Base-by-base conservation (phyloP, 2,888 invertebrate species). In the Vanessa cardui region DNA sequence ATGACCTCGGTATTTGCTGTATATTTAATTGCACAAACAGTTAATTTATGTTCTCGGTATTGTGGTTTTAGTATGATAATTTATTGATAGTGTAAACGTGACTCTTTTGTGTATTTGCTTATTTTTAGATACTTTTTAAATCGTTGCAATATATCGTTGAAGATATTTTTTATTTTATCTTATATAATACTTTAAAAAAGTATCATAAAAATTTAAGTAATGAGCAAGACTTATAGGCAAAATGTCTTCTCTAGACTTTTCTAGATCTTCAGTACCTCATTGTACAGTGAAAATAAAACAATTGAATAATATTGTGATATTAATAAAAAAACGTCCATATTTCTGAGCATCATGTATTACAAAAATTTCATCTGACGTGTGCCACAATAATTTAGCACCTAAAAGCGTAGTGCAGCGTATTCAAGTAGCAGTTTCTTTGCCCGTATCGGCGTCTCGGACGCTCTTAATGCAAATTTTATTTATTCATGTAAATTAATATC, bases 401-500 rank as follows among this genome's bases (percentile, higher is more conserved):
- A 73, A 74, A 76, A 76, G 68, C 71, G 70, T 64, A 71, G 70
- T 73, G 64, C 68, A 69, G 74, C 56, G 56, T 76, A 77, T 73
- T 77, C 73, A 73, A 74, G 77, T 70, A 84, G 84, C 84, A 85
- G 85, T 88, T 86, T 81, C 83, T 85, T 84, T 80, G 72, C 75
- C 70, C 72, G 74, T 73, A 74, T 72, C 80, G 78, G 77, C 79
- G 78, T 81, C 84, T 83, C 73, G 83, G 83, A 86, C 88, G 90
- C 88, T 88, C 78, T 85, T 88, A 89, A 92, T 92, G 92, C 90
- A 91, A 92, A 92, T 92, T 92, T 90, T 90, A 92, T 92, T 92
- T 92, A 92, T 91, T 90, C 90, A 92, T 92, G 92, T 91, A 92
- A 92, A 92, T 92, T 92, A 92, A 91, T 91, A 92, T 92, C 90